phyloP scores from a whole-genome alignment of 2,888 invertebrate species.

The Drosophila percnosoma region DNA sequence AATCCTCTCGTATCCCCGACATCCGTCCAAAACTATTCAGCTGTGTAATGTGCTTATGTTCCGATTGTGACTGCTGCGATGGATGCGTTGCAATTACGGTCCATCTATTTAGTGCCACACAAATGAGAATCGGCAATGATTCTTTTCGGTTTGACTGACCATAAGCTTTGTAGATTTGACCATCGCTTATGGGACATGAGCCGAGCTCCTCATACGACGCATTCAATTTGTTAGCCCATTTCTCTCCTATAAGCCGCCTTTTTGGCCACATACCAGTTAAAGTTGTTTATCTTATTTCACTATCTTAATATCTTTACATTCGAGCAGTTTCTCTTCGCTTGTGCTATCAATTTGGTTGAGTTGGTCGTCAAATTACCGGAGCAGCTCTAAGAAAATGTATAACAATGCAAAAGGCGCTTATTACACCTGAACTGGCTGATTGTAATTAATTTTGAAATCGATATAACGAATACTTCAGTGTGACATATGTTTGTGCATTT shows the following conservation, averaged over 20 bases:
- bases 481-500: neutral
- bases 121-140: conserved; percentile 4
- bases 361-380: neutral
- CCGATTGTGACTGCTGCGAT: conserved; percentile 8
- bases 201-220: neutral
- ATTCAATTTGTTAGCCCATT: neutral
- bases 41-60: conserved; percentile 37
- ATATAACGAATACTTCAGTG: neutral
- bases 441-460: neutral
- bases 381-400: neutral
- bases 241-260: neutral
- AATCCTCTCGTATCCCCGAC: conserved; percentile 20
- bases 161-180: neutral
- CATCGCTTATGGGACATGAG: neutral
- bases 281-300: neutral
- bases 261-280: no score
- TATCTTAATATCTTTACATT: neutral
- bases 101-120: conserved; percentile 4
- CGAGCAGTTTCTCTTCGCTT: neutral
- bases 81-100: conserved; percentile 15
- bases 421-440: neutral
- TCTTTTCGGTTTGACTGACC: neutral
- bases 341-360: neutral
- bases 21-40: conserved; percentile 10
- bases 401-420: neutral